phyloP scores from a whole-genome alignment of 1,140 invertebrate species.

The Eumaeus atala region DNA sequence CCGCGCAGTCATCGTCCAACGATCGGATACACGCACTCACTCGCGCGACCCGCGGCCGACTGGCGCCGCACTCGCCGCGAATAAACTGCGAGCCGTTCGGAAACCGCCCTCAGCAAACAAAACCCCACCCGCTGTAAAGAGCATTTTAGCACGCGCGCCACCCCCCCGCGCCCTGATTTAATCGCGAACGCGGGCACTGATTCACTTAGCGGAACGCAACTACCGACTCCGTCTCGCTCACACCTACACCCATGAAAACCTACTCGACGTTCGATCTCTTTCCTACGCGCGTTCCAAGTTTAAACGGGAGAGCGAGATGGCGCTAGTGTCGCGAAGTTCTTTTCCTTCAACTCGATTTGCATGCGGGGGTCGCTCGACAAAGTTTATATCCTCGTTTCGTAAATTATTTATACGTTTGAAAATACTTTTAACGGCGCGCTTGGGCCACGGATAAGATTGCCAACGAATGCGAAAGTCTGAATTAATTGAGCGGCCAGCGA shows the following conservation, averaged over 20 bases:
- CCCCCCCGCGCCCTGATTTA: constrained; percentile 69
- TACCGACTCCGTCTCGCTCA: constrained; percentile 47
- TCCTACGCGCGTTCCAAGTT: constrained; percentile 21
- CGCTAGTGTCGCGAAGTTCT: constrained; percentile 47
- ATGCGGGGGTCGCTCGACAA: constrained; percentile 68
- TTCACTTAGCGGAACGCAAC: constrained; percentile 71
- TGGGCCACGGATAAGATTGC: constrained; percentile 58
- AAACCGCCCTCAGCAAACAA: constrained; percentile 71
- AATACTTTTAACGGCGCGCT: constrained; percentile 67
- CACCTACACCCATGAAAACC: constrained; percentile 25
- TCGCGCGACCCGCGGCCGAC: constrained; percentile 34
- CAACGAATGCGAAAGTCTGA: constrained; percentile 38
- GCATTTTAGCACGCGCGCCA: constrained; percentile 65
- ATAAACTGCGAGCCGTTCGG: constrained; percentile 47
- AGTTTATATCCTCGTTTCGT: constrained; percentile 72
- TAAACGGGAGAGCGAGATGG: constrained; percentile 45
- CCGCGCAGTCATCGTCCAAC: constrained; percentile 53
- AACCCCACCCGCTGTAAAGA: constrained; percentile 69
- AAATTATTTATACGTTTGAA: constrained; percentile 72
- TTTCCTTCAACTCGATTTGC: constrained; percentile 69
- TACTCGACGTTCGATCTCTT: constrained; percentile 22
- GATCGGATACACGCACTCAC: constrained; percentile 36
- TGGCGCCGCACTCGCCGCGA: constrained; percentile 21
- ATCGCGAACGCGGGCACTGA: constrained; percentile 71
- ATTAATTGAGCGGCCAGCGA: constrained; percentile 57